phyloP scores from a whole-genome alignment of 2,888 invertebrate species.

The Drosophila barbarae region DNA sequence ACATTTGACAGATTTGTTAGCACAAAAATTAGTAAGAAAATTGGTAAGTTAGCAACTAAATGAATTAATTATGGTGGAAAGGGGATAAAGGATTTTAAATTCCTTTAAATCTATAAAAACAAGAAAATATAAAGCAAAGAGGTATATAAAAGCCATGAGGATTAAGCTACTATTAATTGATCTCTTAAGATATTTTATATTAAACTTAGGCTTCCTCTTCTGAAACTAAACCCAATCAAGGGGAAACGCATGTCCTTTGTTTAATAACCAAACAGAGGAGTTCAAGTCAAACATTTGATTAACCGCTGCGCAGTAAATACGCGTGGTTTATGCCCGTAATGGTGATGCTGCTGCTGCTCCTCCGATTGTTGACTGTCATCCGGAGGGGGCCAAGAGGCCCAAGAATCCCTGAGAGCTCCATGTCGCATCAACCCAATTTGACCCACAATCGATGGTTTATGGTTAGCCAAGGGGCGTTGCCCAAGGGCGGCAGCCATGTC shows the following conservation, averaged over 20 bases:
- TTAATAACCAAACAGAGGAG: slow-evolving; percentile 3
- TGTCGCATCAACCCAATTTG: slow-evolving; percentile 40
- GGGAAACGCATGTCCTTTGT: neutral
- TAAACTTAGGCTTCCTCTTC: no score
- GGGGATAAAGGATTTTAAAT: no score
- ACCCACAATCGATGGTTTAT: slow-evolving; percentile 43
- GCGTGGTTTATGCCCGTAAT: slow-evolving; percentile 26
- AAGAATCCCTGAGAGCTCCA: slow-evolving; percentile 10
- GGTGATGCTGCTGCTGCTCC: slow-evolving; percentile 12
- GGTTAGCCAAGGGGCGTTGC: slow-evolving; percentile 37
- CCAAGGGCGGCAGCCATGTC: slow-evolving; percentile 17
- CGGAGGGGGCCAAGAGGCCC: slow-evolving; percentile 17
- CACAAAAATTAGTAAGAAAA: slow-evolving; percentile 18
- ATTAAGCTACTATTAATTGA: neutral
- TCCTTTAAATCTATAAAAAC: no score
- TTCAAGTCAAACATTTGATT: slow-evolving; percentile 13
- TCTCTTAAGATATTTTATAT: no score
- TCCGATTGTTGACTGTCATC: slow-evolving; percentile 33
- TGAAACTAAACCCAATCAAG: neutral
- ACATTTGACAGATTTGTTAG: slow-evolving; percentile 36
- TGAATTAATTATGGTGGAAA: slow-evolving; percentile 36
- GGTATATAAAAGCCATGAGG: no score
- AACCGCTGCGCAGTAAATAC: slow-evolving; percentile 19
- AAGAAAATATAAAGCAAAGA: no score
- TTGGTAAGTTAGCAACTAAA: slow-evolving; percentile 26